These are phyloP conservation scores for Caenorhabditis imperialis DNA, from an alignment of 2,888 invertebrate genomes.

Conservation along the genomic window DNA sequence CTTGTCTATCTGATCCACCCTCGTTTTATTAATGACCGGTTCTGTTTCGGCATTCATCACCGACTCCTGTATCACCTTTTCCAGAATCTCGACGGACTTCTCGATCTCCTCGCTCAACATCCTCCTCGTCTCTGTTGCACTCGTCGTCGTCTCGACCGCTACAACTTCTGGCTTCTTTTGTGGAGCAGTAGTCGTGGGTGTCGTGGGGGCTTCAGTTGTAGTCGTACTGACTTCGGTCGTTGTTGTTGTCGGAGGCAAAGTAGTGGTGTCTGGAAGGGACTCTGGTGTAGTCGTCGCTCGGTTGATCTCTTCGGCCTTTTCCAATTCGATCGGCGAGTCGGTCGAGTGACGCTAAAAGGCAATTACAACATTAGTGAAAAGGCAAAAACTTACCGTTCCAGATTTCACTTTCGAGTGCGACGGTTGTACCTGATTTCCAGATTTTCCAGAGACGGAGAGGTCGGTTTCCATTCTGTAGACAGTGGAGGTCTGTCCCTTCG, in stretches of 20 bases:
- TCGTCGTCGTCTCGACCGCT: neutral
- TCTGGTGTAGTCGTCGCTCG: constrained; percentile 9
- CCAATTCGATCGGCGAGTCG: constrained; percentile 40
- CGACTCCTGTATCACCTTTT: constrained; percentile 40
- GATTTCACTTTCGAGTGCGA: constrained; percentile 36
- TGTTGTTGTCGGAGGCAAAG: neutral
- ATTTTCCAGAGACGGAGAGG: constrained; percentile 32
- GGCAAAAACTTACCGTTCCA: constrained; percentile 17
- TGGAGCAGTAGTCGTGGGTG: constrained; percentile 3
- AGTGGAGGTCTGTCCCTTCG: constrained; percentile 24
- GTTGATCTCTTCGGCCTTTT: constrained; percentile 48
- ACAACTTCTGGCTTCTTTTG: neutral
- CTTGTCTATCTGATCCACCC: constrained; percentile 12
- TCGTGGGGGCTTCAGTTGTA: constrained; percentile 1
- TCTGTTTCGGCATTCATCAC: constrained; percentile 14
- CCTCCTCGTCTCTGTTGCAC: neutral
- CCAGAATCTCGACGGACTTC: constrained; percentile 40
- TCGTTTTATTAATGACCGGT: constrained; percentile 7
- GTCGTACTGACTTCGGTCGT: constrained; percentile 2
- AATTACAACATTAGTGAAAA: neutral
- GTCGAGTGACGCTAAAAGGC: constrained; percentile 39
- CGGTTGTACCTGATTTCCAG: constrained; percentile 14
- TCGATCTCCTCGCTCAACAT: constrained; percentile 43
- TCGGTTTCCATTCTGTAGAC: constrained; percentile 61
- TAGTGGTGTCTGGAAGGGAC: constrained; percentile 4